These are phyloP conservation scores for Limonius californicus DNA, from an alignment of 1,140 invertebrate genomes.

Conservation along the genomic window DNA sequence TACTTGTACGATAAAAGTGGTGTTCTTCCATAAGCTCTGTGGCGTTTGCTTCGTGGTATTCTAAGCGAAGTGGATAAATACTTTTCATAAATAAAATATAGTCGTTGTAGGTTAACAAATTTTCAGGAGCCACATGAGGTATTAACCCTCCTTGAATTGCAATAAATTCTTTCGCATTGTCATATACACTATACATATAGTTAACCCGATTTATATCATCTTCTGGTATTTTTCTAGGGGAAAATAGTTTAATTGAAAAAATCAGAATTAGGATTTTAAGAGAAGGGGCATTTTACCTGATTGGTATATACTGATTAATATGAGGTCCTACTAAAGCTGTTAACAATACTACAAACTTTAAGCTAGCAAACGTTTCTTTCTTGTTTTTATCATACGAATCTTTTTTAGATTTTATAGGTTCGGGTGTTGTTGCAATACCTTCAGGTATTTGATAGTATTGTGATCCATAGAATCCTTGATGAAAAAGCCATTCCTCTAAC, in stretches of 20 bases:
- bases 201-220: slow-evolving; percentile 6
- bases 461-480: slow-evolving; percentile 24
- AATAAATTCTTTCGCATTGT: slow-evolving; percentile 38
- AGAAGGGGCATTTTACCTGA: too few species aligned
- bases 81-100: slow-evolving; percentile 32
- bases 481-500: slow-evolving; percentile 26
- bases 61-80: slow-evolving; percentile 1
- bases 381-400: neutral
- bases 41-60: neutral
- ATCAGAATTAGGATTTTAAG: too few species aligned
- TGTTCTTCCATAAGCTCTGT: slow-evolving; percentile 14
- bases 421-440: slow-evolving; percentile 4
- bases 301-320: neutral
- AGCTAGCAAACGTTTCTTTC: neutral
- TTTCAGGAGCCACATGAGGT: slow-evolving; percentile 38
- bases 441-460: slow-evolving; percentile 28
- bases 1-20: slow-evolving; percentile 37
- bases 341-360: neutral
- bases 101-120: slow-evolving; percentile 42
- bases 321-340: neutral
- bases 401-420: neutral
- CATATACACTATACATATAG: slow-evolving; percentile 30
- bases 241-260: too few species aligned
- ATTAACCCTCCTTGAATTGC: slow-evolving; percentile 37
- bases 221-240: neutral